Evolutionary conservation across 2,113 vertebrate genomes (phyloP).

Genomic region (Catharus bicknelli): DNA sequence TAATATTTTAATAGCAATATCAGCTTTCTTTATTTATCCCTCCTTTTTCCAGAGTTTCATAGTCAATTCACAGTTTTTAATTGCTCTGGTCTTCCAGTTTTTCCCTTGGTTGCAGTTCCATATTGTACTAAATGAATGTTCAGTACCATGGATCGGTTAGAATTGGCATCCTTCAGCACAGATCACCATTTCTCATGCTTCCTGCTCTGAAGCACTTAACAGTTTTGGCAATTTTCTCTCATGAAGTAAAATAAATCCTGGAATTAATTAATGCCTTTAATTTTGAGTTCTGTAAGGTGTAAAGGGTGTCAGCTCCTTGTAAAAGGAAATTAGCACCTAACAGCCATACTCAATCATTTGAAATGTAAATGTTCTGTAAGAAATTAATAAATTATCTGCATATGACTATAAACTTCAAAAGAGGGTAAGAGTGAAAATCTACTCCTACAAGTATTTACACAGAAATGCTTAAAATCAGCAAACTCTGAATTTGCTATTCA

Average conservation of each 20-base stretch:
- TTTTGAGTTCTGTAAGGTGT: neutral
- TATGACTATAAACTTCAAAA: neutral
- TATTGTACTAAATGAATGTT: neutral
- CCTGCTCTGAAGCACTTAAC: neutral
- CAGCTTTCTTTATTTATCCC: neutral
- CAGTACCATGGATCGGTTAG: neutral
- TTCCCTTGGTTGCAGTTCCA: neutral
- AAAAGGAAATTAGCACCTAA: neutral
- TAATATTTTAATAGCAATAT: neutral
- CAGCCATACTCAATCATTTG: neutral
- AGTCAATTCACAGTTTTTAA: neutral
- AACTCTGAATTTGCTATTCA: neutral
- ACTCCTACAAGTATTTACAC: neutral
- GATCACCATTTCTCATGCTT: neutral
- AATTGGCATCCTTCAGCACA: neutral
- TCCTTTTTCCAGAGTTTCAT: neutral
- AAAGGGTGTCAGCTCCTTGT: neutral
- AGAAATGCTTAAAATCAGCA: neutral
- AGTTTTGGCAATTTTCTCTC: neutral
- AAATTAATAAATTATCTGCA: neutral
- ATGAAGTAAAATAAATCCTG: neutral
- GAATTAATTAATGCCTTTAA: neutral
- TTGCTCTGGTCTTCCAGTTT: neutral
- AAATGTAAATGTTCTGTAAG: neutral
- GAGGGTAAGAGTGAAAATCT: neutral